phyloP scores from a whole-genome alignment of 2,888 invertebrate species.

The Chymomyza procnemis region DNA sequence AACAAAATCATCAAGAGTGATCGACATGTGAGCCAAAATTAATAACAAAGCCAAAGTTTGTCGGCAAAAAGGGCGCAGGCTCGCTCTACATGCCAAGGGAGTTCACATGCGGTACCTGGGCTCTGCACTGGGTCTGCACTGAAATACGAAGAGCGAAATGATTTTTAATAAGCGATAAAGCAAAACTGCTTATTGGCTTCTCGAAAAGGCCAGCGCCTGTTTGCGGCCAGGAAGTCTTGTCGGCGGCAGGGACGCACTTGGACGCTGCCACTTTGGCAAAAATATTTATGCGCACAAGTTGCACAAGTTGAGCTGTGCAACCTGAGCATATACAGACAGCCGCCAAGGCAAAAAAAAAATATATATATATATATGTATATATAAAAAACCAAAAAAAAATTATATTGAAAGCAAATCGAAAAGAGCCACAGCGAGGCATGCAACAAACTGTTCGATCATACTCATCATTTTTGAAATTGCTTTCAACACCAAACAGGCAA shows the following conservation, averaged over 20 bases:
- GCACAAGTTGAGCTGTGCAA: conserved; percentile 11
- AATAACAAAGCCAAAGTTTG: conserved; percentile 65
- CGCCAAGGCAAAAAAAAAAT: conserved; percentile 13
- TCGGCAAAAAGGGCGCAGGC: conserved; percentile 2
- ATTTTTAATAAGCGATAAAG: conserved; percentile 78
- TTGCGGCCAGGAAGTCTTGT: conserved; percentile 5
- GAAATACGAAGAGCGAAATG: conserved; percentile 75
- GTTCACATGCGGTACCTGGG: too few relatives aligned
- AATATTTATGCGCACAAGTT: conserved; percentile 58
- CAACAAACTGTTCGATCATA: conserved; percentile 71
- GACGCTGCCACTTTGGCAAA: conserved; percentile 33
- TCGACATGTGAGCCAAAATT: conserved; percentile 75
- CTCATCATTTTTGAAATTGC: conserved; percentile 78
- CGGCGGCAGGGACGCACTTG: conserved; percentile 27
- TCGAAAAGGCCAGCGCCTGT: conserved; percentile 45
- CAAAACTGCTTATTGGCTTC: conserved; percentile 75
- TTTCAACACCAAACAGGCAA: conserved; percentile 76
- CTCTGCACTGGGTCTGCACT: conserved; percentile 30
- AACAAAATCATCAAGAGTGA: conserved; percentile 74
- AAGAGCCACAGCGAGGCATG: conserved; percentile 40
- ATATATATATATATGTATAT: too few relatives aligned
- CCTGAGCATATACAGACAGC: background rate
- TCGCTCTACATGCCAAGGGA: too few relatives aligned
- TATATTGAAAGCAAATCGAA: conserved; percentile 69
- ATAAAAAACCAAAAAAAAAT: conserved; percentile 35